Evolutionary conservation across 2,888 invertebrate genomes (phyloP).

Genomic region (Lymantria monacha): DNA sequence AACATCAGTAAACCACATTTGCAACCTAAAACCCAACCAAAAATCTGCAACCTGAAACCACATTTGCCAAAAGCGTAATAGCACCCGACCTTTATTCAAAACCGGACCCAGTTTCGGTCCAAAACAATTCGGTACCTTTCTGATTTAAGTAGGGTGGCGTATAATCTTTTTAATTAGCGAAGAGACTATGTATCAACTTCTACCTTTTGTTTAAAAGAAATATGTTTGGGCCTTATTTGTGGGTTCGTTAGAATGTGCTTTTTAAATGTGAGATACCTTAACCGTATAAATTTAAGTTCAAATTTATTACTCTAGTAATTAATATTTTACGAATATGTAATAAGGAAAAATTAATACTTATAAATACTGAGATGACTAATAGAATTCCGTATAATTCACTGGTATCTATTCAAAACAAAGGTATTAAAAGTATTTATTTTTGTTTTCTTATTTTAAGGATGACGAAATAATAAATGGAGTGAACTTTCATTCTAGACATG

Average conservation of each 20-base stretch:
- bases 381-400: too few species aligned
- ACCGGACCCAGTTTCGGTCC: slow-evolving; percentile 10
- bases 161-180: slow-evolving; percentile 64
- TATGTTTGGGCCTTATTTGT: slow-evolving; percentile 19
- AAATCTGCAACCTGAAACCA: slow-evolving; percentile 15
- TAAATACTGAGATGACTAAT: too few species aligned
- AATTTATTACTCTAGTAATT: too few species aligned
- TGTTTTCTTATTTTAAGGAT: too few species aligned
- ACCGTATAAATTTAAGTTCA: neutral
- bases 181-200: slow-evolving; percentile 49
- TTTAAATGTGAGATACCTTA: neutral
- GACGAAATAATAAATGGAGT: too few species aligned
- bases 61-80: slow-evolving; percentile 21
- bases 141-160: slow-evolving; percentile 35
- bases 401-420: too few species aligned
- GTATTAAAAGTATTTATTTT: too few species aligned
- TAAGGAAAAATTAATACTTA: too few species aligned
- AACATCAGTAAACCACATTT: too few species aligned
- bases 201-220: slow-evolving; percentile 38
- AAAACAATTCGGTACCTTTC: slow-evolving; percentile 20
- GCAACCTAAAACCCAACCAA: slow-evolving; percentile 4
- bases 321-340: too few species aligned
- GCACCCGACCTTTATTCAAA: slow-evolving; percentile 23
- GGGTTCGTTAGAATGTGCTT: neutral
- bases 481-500: too few species aligned